phyloP scores from a whole-genome alignment of 2,797 vertebrate genomes.

The Spizella passerina region DNA sequence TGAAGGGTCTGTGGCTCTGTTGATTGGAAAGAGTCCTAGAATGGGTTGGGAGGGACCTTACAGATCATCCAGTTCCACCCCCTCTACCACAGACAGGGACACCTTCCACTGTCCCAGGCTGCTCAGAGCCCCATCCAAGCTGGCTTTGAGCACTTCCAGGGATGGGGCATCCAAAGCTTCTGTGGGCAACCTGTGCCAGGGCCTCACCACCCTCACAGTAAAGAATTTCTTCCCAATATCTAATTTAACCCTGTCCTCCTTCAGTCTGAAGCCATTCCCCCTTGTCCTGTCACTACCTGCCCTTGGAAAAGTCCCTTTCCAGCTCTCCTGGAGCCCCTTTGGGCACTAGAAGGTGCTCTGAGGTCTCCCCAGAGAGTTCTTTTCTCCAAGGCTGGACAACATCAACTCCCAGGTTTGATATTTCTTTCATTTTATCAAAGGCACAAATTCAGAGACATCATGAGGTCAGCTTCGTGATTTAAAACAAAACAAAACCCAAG shows the following conservation, averaged over 20 bases:
- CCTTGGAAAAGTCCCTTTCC: background rate
- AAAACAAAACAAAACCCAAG: background rate
- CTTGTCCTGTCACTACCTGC: background rate
- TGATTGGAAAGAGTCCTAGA: background rate
- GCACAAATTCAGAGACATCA: background rate
- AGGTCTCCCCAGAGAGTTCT: background rate
- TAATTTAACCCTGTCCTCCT: background rate
- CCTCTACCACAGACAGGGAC: accelerated
- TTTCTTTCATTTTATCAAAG: background rate
- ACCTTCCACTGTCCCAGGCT: background rate
- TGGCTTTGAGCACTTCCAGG: background rate
- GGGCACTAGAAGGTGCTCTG: background rate
- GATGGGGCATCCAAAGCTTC: background rate
- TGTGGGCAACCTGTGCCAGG: background rate
- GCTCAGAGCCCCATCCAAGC: background rate
- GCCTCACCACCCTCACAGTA: background rate
- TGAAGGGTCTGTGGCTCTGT: background rate
- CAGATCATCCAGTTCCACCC: background rate
- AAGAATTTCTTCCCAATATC: background rate
- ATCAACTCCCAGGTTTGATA: background rate
- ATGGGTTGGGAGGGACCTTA: background rate
- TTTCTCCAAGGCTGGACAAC: background rate
- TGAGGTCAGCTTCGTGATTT: background rate
- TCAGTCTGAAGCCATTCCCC: background rate
- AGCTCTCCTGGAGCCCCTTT: background rate